These are phyloP conservation scores for Lota lota DNA, from an alignment of 2,113 vertebrate species.

Conservation along the genomic window DNA sequence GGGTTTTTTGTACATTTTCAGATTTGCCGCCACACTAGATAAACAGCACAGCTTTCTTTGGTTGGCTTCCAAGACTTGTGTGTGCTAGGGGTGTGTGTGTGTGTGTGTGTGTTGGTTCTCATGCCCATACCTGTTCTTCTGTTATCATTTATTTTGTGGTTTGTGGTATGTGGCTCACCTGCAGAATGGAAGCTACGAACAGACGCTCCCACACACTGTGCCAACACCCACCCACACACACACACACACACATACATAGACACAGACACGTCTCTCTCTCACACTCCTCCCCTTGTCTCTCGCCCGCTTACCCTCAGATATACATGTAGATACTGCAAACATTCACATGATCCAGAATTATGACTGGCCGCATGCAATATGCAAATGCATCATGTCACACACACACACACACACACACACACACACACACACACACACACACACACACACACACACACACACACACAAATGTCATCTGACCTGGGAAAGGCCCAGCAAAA, in stretches of 20 bases:
- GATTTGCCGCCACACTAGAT: not conserved
- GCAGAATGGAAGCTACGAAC: conserved; percentile 26
- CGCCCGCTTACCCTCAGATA: no score
- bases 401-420: conserved; percentile 6
- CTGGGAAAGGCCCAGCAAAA: no score
- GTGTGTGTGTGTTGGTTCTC: conserved; percentile 14
- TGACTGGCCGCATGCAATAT: no score
- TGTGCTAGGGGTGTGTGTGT: no score
- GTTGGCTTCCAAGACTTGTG: not conserved
- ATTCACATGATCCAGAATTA: no score
- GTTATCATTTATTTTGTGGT: conserved; percentile 42
- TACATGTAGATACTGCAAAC: no score
- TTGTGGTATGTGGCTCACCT: conserved; percentile 55
- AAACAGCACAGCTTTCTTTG: no score
- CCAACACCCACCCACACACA: not conserved
- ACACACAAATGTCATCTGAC: no score
- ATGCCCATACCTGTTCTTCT: conserved; percentile 39
- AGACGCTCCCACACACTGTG: conserved; percentile 5
- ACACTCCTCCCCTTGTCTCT: no score
- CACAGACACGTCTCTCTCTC: no score
- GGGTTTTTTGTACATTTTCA: conserved; percentile 13
- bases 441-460: not conserved
- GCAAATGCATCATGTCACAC: not conserved
- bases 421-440: not conserved
- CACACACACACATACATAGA: no score